Base-by-base conservation (phyloP, 53 echinoderm and acorn worm species). In the Antedon mediterranea region DNA sequence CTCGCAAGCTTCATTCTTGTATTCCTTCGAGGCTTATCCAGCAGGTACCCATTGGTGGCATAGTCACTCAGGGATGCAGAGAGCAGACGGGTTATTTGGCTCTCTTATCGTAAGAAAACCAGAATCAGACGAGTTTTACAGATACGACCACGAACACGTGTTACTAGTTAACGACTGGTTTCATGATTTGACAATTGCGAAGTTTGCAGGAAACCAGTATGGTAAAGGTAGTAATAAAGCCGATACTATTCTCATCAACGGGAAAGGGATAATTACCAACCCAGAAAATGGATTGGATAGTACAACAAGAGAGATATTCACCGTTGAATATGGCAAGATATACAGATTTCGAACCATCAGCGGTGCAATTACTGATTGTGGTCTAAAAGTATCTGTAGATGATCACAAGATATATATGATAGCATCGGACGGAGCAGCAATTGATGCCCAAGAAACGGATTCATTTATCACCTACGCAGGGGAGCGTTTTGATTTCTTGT, bases 21-120 rank as follows among this genome's bases (percentile, higher is more conserved):
- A 98, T 57, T 82, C 81, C 41, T 92, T 91, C 76, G 57, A 27
- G 14, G 92, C 97, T 1, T 57, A 43, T 29, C 75, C 74, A 33
- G 32, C 75, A 30, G 42, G 77, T 3, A 80, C 85, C 30, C 80
- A 80, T 73, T 85, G 80, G 71, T 85, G 43, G 43, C 85, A 85
- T 8, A 75, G 80, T 3, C 85, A 85, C 41, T 28, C 75, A 28
- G 81, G 80, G 1, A 23, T 76, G 75, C 80, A 85, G 7, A 76
- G 85, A 0, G 76, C 71, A 9, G 85, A 85, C 73, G 85, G 85
- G 4, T 0, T 85, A 28, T 72, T 76, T 44, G 85, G 85, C 3
- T 3, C 85, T 9, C 57, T 85, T 0, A 75, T 85, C 31, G 34
- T 85, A 33, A 11, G 81, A 44, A 81, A 81, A 80, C 30, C 71